Evolutionary conservation across 2,888 invertebrate genomes (phyloP).

Genomic region (Erannis defoliaria): DNA sequence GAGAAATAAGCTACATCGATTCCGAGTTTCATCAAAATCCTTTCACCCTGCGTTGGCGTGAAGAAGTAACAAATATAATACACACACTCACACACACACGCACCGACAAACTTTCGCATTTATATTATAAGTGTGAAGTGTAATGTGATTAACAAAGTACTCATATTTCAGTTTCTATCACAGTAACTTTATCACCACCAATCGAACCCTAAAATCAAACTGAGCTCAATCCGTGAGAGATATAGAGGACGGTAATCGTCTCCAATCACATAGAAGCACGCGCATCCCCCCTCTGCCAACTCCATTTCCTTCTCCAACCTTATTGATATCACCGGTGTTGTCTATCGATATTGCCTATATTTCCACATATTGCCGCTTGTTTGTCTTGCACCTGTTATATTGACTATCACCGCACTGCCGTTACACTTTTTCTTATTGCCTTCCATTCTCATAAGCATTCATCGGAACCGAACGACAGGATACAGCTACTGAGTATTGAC

Average conservation of each 20-base stretch:
- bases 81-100: no score
- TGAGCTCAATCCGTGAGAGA: slow-evolving; percentile 45
- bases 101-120: no score
- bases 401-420: slow-evolving; percentile 62
- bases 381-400: slow-evolving; percentile 72
- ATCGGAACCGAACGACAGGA: slow-evolving; percentile 58
- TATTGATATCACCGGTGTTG: slow-evolving; percentile 69
- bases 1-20: no score
- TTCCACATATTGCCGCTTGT: slow-evolving; percentile 74
- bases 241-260: slow-evolving; percentile 65
- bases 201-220: slow-evolving; percentile 1
- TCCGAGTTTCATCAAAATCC: no score
- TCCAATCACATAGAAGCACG: slow-evolving; percentile 66
- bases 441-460: slow-evolving; percentile 59
- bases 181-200: not conserved
- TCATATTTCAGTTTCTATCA: no score
- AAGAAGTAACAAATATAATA: no score
- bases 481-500: slow-evolving; percentile 65
- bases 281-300: slow-evolving; percentile 56
- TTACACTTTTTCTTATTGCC: slow-evolving; percentile 65
- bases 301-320: slow-evolving; percentile 57
- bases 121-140: no score
- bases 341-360: slow-evolving; percentile 57
- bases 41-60: no score
- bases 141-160: no score